Evolutionary conservation across 2,113 vertebrate species (phyloP), one percentile per base, ranked within the genome.

Genomic region (Protomyctophum bolini): DNA sequence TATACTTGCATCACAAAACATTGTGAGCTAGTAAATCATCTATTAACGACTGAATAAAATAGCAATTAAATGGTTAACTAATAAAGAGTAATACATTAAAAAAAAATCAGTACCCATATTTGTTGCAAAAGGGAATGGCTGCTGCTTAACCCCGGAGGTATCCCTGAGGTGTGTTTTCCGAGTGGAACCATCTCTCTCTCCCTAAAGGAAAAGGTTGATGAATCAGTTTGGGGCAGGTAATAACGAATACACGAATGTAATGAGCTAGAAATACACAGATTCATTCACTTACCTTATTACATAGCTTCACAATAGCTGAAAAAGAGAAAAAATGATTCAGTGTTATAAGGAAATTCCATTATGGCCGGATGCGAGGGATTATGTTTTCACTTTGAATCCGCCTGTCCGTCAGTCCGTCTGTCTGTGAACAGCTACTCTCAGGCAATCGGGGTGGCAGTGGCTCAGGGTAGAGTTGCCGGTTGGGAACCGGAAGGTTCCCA

Each of bases 31-130:
- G 33, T 41, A 41, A 41, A 41, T 41, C 33, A 41, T 41, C 33
- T 41, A 41, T 41, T 41, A 41, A 41, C 3, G 3, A 6, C 33
- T 41, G 33, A 41, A 41, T 41, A 41, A 41, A 41, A 41, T 4
- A 41, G 33, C 3, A 6, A 41, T 41, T 41, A 6, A 41, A 41
- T 41, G 33, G 33, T 41, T 41, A 41, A 41, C 33, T 41, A 21
- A 21, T 62, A 63, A 11, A 66, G 64, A 82, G 72, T 74, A 49
- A 79, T n/a, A 14, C 10, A 14, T 63, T 72, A 2, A 52, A 55
- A n/a, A 66, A n/a, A n/a, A n/a, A 77, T 77, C 70, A 70, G 79
- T 91, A 91, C 89, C 89, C 10, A 86, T 73, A 73, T 74, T 87
- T 28, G 83, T 66, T n/a, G 82, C 70, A 7, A 73, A 33, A 2